Base-by-base conservation (phyloP, 2,888 invertebrate genomes). In the Pammene fasciana region DNA sequence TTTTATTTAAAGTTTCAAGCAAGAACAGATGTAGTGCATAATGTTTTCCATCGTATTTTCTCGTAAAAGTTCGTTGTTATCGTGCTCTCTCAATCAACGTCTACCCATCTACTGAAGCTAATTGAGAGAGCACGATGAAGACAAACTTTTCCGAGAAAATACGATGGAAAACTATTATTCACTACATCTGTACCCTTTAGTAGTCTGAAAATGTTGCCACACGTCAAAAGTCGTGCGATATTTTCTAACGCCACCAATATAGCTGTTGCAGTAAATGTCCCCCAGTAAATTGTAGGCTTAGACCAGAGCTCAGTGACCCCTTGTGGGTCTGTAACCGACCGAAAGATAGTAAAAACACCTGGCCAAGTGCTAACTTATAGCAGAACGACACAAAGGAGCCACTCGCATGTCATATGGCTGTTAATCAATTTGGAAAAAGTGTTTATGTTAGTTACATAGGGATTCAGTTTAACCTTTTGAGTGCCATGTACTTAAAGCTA, bases 331-430 rank as follows among this genome's bases (percentile, higher is more conserved):
- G 73, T 71, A 77, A 77, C 84, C 86, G 83, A 89, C 86, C 82
- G 93, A 94, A 94, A 94, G 94, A 94, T 93, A 94, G 94, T 94
- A 94, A 94, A n/a, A 90, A 88, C 75, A 88, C 90, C 89, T 90
- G 89, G 88, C 90, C 89, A 90, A 90, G 90, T 88, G 85, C 84
- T 75, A 82, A 82, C 72, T 82, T 76, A 79, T 73, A 76, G 71
- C 71, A 74, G 79, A 83, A 80, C 80, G 75, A 79, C 77, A 80
- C 75, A 79, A 81, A 80, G 80, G 77, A 81, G 78, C 80, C 83
- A 81, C 80, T 75, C 67, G 55, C 70, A 65, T 71, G 38, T 71
- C 46, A 75, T n/a, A n/a, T 73, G 73, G 74, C 75, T 74, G 73
- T 66, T 56, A 70, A 60, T 62, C 61, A 71, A 41, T 62, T 62